Conservation (phyloP, 2,888 invertebrate species). For the Caenorhabditis zanzibari region DNA sequence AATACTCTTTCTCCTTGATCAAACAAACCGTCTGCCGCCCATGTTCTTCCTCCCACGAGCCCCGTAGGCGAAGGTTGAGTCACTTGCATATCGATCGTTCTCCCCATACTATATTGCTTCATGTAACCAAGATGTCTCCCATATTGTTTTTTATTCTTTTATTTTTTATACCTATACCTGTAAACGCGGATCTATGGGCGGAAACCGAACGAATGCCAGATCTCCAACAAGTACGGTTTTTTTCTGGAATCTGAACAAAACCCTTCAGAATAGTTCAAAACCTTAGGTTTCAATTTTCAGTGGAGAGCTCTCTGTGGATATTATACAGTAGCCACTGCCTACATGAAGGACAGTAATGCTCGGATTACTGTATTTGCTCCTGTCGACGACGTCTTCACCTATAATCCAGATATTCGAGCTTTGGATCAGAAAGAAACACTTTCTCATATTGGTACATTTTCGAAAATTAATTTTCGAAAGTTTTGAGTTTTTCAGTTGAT, state of each 20-base stretch:
- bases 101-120: slow-evolving; percentile 14
- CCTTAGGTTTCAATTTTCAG: slow-evolving; percentile 61
- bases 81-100: slow-evolving; percentile 61
- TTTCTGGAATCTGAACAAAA: background rate
- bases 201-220: slow-evolving; percentile 82
- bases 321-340: slow-evolving; percentile 81
- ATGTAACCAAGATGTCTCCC: slow-evolving; percentile 27
- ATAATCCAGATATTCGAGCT: slow-evolving; percentile 83
- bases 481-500: slow-evolving; percentile 76
- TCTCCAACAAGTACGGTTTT: slow-evolving; percentile 78
- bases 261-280: background rate
- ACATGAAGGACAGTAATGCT: slow-evolving; percentile 83
- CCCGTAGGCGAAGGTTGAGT: slow-evolving; percentile 31
- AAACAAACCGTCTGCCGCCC: slow-evolving; percentile 58
- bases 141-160: slow-evolving; percentile 17
- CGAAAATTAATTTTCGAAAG: background rate
- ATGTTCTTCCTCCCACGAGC: slow-evolving; percentile 53
- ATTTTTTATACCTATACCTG: slow-evolving; percentile 26
- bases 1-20: slow-evolving; percentile 44
- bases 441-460: slow-evolving; percentile 80
- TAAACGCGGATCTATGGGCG: slow-evolving; percentile 78
- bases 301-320: slow-evolving; percentile 81
- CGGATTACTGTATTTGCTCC: slow-evolving; percentile 81
- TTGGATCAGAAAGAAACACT: slow-evolving; percentile 82
- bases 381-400: slow-evolving; percentile 83